A percentile compares a stretch with the other conserved stretches of the same genome.
These are phyloP conservation scores for Macaria liturata DNA, from an alignment of 2,888 invertebrate genomes.

Conservation along the genomic window DNA sequence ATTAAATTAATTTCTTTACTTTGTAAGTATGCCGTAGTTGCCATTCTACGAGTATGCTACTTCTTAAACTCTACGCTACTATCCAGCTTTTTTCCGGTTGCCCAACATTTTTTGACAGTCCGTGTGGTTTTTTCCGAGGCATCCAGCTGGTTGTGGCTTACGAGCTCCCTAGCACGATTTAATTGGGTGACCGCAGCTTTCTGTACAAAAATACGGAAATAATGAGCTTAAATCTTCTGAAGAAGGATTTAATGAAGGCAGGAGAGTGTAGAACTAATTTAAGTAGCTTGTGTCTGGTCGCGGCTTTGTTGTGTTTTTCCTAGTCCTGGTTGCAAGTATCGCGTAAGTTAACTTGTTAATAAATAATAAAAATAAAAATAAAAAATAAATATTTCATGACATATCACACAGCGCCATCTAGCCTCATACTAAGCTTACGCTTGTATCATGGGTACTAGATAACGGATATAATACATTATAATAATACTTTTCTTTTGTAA, in stretches of 20 bases:
- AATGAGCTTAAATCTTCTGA: conserved; percentile 12
- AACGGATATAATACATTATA: too few relatives aligned
- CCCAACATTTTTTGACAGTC: conserved; percentile 14
- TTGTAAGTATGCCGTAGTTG: too few relatives aligned
- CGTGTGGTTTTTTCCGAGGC: conserved; percentile 19
- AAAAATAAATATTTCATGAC: too few relatives aligned
- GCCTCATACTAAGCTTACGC: too few relatives aligned
- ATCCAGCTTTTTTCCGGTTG: conserved; percentile 5
- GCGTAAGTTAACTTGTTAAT: too few relatives aligned
- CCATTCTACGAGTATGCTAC: background rate
- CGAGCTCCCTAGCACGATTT: conserved; percentile 21
- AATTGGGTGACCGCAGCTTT: conserved; percentile 24
- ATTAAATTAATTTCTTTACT: background rate
- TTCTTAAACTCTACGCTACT: background rate
- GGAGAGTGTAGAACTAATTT: conserved; percentile 8
- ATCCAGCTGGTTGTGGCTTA: conserved; percentile 16
- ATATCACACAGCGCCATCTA: too few relatives aligned
- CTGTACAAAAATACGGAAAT: conserved; percentile 16
- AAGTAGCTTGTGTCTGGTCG: conserved; percentile 1
- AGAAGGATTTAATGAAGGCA: conserved; percentile 13
- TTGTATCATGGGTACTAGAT: too few relatives aligned
- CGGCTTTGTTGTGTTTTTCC: background rate
- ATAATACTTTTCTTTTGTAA: too few relatives aligned
- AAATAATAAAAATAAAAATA: too few relatives aligned
- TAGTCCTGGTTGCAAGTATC: background rate